A percentile compares a stretch with the other conserved stretches of the same genome.
Evolutionary conservation across 2,888 invertebrate genomes (phyloP).

Genomic region (Meliscaeva auricollis): DNA sequence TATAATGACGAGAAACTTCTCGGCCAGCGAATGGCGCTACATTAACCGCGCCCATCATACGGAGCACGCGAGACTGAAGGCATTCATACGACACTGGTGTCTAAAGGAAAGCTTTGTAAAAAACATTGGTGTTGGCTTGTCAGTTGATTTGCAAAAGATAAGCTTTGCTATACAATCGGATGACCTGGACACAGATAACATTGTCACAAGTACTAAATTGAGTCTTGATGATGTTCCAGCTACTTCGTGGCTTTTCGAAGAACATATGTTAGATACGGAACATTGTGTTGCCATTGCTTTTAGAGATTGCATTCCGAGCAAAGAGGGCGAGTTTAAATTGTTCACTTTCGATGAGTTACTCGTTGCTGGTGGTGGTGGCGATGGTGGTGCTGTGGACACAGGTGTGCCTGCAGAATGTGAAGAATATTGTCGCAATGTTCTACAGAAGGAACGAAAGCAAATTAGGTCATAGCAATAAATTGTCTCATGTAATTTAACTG

Average conservation of each 20-base stretch:
- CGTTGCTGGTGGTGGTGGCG: too few relatives aligned
- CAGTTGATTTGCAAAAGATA: slow-evolving; percentile 90
- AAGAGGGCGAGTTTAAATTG: slow-evolving; percentile 84
- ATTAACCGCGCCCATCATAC: slow-evolving; percentile 86
- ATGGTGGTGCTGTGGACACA: slow-evolving; percentile 82
- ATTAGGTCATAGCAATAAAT: slow-evolving; percentile 34
- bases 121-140: slow-evolving; percentile 94
- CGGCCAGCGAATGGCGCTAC: slow-evolving; percentile 91
- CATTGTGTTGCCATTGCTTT: slow-evolving; percentile 93
- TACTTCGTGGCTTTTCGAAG: slow-evolving; percentile 92
- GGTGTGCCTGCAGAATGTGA: slow-evolving; percentile 77
- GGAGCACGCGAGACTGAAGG: slow-evolving; percentile 88
- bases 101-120: slow-evolving; percentile 98
- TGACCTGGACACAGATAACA: slow-evolving; percentile 83
- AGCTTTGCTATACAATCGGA: slow-evolving; percentile 89
- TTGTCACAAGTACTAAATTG: slow-evolving; percentile 88
- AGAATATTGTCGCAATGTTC: slow-evolving; percentile 79
- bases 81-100: slow-evolving; percentile 96
- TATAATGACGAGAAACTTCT: slow-evolving; percentile 94
- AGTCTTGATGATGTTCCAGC: slow-evolving; percentile 86
- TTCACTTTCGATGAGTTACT: slow-evolving; percentile 87
- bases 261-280: slow-evolving; percentile 89
- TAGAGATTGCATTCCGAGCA: slow-evolving; percentile 80
- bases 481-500: slow-evolving; percentile 13
- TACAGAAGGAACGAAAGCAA: slow-evolving; percentile 79